phyloP scores from a whole-genome alignment of 1,140 invertebrate species.

The Gryllus bimaculatus region DNA sequence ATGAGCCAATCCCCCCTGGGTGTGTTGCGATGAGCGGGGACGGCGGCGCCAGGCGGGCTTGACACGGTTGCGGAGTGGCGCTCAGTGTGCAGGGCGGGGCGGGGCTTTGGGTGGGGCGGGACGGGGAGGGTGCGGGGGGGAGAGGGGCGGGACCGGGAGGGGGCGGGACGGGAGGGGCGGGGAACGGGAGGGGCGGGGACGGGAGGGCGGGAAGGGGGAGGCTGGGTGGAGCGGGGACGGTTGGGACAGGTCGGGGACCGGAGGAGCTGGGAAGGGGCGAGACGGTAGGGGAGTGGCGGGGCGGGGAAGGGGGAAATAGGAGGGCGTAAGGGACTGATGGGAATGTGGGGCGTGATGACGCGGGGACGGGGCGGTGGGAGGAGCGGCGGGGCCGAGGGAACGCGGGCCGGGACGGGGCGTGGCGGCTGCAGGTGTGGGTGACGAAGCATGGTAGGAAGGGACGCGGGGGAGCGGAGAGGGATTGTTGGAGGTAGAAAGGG shows the following conservation, averaged over 20 bases:
- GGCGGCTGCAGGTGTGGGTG: not conserved
- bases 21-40: no score
- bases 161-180: not conserved
- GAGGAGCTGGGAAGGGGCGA: not conserved
- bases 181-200: not conserved
- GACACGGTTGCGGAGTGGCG: no score
- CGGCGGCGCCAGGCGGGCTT: no score
- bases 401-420: not conserved
- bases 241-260: not conserved
- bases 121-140: not conserved
- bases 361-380: not conserved
- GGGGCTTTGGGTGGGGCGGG: no score
- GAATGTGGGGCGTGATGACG: no score
- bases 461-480: not conserved
- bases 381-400: not conserved
- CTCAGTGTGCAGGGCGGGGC: not conserved
- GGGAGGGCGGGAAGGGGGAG: not conserved
- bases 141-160: not conserved
- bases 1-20: no score
- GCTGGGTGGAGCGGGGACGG: not conserved
- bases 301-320: not conserved
- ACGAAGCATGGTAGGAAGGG: not conserved
- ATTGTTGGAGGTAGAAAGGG: no score
- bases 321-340: not conserved
- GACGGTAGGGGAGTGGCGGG: not conserved